Conservation (phyloP, 2,797 vertebrate species). For the Lepus townsendii region DNA sequence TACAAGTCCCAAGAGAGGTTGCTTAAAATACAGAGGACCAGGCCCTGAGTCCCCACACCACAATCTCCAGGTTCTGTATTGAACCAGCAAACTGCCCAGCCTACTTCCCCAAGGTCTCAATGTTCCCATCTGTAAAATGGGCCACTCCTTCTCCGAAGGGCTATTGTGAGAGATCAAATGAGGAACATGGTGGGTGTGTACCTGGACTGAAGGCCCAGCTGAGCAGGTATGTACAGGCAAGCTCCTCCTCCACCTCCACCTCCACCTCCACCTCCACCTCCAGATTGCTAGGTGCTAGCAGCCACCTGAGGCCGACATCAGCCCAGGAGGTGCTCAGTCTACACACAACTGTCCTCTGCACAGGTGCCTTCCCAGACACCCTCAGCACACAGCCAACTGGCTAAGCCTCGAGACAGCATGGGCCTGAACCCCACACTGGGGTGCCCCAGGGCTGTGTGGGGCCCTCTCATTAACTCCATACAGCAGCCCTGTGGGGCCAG, state of each 20-base stretch:
- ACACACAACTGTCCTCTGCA: too few species aligned
- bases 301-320: too few species aligned
- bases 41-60: neutral
- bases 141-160: neutral
- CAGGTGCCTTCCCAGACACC: too few species aligned
- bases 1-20: too few species aligned
- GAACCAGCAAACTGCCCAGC: neutral
- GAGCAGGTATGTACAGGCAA: neutral
- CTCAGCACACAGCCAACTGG: too few species aligned
- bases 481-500: too few species aligned
- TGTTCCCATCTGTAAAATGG: constrained; percentile 5
- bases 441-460: neutral
- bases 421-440: too few species aligned
- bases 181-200: neutral
- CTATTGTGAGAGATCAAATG: rapidly evolving
- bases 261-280: neutral
- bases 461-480: rapidly evolving
- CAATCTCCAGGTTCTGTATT: neutral
- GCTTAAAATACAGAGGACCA: neutral
- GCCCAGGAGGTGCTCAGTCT: too few species aligned
- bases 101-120: neutral
- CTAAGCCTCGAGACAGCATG: too few species aligned
- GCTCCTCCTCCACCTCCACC: neutral
- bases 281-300: too few species aligned
- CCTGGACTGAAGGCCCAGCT: neutral